Evolutionary conservation across 35 echinoderm and acorn worm genomes (phyloP).

Genomic region (Patiria miniata): DNA sequence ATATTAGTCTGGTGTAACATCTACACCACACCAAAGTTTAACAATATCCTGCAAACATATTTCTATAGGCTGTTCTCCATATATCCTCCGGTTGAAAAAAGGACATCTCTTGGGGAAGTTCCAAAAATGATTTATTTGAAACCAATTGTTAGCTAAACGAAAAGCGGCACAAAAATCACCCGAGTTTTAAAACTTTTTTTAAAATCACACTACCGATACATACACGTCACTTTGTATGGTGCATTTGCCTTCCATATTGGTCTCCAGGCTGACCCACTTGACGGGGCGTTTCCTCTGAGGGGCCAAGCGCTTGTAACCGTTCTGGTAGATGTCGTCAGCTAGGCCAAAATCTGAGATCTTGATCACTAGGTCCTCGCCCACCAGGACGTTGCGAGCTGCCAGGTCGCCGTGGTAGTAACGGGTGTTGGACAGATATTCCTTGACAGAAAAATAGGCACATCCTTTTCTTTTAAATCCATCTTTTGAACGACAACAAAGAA

Average conservation of each 20-base stretch:
- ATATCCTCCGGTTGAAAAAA: too few relatives aligned
- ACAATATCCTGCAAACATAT: too few relatives aligned
- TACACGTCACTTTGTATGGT: conserved; percentile 96
- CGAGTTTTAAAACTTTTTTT: too few relatives aligned
- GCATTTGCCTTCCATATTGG: conserved; percentile 85
- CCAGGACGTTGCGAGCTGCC: conserved; percentile 88
- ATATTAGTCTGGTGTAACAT: too few relatives aligned
- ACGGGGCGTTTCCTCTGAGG: conserved; percentile 73
- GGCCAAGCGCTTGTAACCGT: conserved; percentile 74
- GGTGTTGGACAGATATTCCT: conserved; percentile 78
- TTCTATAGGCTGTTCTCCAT: too few relatives aligned
- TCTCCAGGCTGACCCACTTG: conserved; percentile 94
- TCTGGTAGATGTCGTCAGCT: conserved; percentile 86
- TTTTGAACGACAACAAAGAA: not conserved
- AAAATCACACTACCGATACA: conserved; percentile 37
- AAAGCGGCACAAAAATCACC: too few relatives aligned
- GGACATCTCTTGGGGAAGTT: too few relatives aligned
- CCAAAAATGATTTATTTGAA: too few relatives aligned
- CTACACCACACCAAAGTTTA: too few relatives aligned
- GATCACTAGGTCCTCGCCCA: conserved; percentile 62
- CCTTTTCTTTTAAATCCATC: not conserved
- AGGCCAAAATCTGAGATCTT: conserved; percentile 95
- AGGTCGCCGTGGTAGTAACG: conserved; percentile 89
- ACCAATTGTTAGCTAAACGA: too few relatives aligned
- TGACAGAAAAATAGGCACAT: conserved; percentile 26